Percentiles rank a stretch among this genome's conserved stretches.
Evolutionary conservation across 2,888 invertebrate genomes (phyloP).

Genomic region (Meganola albula): DNA sequence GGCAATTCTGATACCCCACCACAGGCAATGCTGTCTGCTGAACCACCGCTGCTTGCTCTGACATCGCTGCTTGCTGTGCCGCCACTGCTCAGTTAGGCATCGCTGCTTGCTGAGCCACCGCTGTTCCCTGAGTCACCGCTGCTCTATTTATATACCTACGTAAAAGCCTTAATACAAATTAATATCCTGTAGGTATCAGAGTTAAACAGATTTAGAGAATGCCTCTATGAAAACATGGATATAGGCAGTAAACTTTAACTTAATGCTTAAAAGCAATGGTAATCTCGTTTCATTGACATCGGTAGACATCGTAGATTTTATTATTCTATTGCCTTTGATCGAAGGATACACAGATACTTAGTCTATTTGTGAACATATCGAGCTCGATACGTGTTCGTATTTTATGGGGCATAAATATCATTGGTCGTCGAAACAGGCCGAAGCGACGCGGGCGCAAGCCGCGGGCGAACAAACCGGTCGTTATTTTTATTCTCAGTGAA

Average conservation of each 20-base stretch:
- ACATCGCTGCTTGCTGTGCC: too few relatives aligned
- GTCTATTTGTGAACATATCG: conserved; percentile 41
- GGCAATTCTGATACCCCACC: too few relatives aligned
- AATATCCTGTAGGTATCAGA: too few relatives aligned
- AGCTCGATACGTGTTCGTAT: conserved; percentile 52
- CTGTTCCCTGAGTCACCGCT: too few relatives aligned
- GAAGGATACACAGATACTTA: conserved; percentile 43
- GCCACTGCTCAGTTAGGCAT: too few relatives aligned
- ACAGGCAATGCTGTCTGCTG: too few relatives aligned
- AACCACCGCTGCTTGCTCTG: too few relatives aligned
- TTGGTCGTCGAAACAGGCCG: conserved; percentile 32
- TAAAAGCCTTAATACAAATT: too few relatives aligned
- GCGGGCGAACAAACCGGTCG: conserved; percentile 51
- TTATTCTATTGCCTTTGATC: conserved; percentile 54
- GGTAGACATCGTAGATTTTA: conserved; percentile 37
- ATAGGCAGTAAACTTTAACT: conserved; percentile 22
- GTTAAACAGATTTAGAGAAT: too few relatives aligned
- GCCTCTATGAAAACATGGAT: conserved; percentile 13
- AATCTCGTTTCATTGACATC: conserved; percentile 26
- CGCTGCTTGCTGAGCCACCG: too few relatives aligned
- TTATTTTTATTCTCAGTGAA: conserved; percentile 61
- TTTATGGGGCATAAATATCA: conserved; percentile 70
- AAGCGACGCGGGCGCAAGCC: conserved; percentile 35
- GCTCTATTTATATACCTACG: too few relatives aligned
- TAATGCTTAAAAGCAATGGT: conserved; percentile 22